phyloP scores from a whole-genome alignment of 2,797 vertebrate genomes.

The Paguma larvata region DNA sequence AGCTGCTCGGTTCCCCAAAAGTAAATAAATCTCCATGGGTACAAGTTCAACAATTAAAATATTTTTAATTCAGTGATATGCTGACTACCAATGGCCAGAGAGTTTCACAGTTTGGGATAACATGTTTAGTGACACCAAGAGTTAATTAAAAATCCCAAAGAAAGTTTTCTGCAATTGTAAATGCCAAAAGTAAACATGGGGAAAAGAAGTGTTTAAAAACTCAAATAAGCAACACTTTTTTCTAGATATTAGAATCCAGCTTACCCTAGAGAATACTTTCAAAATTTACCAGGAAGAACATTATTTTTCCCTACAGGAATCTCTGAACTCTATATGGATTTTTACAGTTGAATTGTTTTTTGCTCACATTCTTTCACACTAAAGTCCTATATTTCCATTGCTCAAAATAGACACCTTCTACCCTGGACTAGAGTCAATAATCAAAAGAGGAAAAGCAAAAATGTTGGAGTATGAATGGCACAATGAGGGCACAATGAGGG shows the following conservation, averaged over 20 bases:
- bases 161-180: not conserved
- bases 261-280: not conserved
- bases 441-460: slow-evolving; percentile 21
- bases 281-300: not conserved
- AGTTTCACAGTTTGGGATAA: not conserved
- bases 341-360: slow-evolving; percentile 29
- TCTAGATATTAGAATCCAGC: not conserved
- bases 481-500: not conserved
- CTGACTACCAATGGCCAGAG: not conserved
- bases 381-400: not conserved
- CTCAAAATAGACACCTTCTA: slow-evolving; percentile 29
- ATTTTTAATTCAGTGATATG: not conserved
- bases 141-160: not conserved
- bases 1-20: not conserved
- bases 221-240: slow-evolving; percentile 28
- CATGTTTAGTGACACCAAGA: not conserved
- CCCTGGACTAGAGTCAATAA: not conserved
- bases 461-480: not conserved
- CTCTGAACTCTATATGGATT: not conserved
- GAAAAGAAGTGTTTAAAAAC: not conserved
- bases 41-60: slow-evolving; percentile 9
- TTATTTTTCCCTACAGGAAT: not conserved
- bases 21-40: not conserved
- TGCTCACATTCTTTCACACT: slow-evolving; percentile 7
- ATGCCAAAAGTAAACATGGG: not conserved